Evolutionary conservation across 2,888 invertebrate genomes (phyloP).

Genomic region (Eupithecia pulchellata): DNA sequence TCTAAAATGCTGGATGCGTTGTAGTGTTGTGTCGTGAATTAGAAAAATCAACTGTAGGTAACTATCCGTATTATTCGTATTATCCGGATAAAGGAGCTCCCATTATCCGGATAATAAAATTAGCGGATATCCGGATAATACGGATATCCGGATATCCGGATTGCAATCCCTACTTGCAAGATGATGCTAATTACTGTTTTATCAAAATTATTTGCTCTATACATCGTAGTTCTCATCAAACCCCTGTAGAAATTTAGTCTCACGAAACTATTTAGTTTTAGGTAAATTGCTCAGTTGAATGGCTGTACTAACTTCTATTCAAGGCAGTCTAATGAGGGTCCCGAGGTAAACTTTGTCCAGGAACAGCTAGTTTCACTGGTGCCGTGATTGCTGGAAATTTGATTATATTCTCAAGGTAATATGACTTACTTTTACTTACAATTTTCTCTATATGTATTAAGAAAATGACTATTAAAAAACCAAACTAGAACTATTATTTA

Average conservation of each 20-base stretch:
- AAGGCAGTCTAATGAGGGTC: constrained; percentile 8
- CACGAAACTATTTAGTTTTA: background rate
- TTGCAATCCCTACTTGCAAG: too few relatives aligned
- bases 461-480: too few relatives aligned
- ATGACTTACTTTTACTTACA: background rate
- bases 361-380: constrained; percentile 1
- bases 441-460: background rate
- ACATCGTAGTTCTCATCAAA: background rate
- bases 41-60: too few relatives aligned
- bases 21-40: too few relatives aligned
- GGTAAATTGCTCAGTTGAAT: background rate
- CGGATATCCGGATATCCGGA: too few relatives aligned
- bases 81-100: too few relatives aligned
- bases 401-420: background rate
- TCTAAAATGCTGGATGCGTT: too few relatives aligned
- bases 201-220: background rate
- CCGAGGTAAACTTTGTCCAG: constrained; percentile 4
- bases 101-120: too few relatives aligned
- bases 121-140: too few relatives aligned
- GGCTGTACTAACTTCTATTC: background rate
- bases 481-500: too few relatives aligned
- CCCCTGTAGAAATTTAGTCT: background rate
- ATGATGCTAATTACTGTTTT: too few relatives aligned
- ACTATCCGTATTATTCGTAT: too few relatives aligned
- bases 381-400: background rate